Percentiles rank a stretch among this genome's conserved stretches.
These are phyloP conservation scores for Iguana delicatissima DNA, from an alignment of 2,797 vertebrate species.

Conservation along the genomic window DNA sequence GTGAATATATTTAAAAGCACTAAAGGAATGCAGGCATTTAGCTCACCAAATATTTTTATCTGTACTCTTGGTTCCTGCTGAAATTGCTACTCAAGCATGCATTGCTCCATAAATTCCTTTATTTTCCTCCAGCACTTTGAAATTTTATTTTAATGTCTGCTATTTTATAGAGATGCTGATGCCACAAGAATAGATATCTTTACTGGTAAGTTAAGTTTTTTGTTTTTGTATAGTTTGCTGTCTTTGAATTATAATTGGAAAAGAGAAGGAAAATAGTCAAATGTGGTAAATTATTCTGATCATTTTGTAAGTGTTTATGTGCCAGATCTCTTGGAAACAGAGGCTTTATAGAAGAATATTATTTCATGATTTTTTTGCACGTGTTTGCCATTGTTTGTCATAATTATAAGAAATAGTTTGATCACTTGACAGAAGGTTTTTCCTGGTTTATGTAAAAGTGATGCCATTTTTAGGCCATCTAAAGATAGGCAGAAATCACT, in stretches of 20 bases:
- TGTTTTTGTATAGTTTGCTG: slow-evolving; percentile 21
- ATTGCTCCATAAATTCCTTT: slow-evolving; percentile 38
- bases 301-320: not conserved
- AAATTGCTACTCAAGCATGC: not conserved
- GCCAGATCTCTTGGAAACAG: not conserved
- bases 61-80: not conserved
- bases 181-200: slow-evolving; percentile 98
- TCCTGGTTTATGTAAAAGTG: not conserved
- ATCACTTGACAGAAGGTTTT: not conserved
- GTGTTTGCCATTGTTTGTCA: not conserved
- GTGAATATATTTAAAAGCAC: not conserved
- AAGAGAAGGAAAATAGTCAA: not conserved
- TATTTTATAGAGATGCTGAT: slow-evolving; percentile 92
- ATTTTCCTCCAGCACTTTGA: slow-evolving; percentile 38
- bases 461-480: not conserved
- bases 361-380: not conserved
- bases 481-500: not conserved
- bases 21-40: not conserved
- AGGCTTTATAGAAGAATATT: not conserved
- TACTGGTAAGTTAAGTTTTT: slow-evolving; percentile 84
- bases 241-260: not conserved
- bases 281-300: not conserved
- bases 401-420: not conserved
- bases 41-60: not conserved
- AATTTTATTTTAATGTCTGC: slow-evolving; percentile 56